Base-by-base conservation (phyloP, 2,113 vertebrate species). In the Leuciscus idus region DNA sequence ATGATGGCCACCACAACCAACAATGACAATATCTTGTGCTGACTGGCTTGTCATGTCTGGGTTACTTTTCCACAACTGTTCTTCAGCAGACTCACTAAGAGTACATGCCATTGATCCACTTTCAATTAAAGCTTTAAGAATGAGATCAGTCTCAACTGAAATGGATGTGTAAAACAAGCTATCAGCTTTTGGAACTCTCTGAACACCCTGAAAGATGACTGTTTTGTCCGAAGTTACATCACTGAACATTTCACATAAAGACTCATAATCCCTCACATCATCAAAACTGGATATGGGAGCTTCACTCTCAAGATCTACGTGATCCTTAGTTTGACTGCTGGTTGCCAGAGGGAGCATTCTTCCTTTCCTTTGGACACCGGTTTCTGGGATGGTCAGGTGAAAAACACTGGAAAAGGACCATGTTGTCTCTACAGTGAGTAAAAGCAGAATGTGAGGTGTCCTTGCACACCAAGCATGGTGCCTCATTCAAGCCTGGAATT, bases 251-350 rank as follows among this genome's bases (percentile, higher is more conserved):
- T 50, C 33, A 33, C 80, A 28, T 15, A 46, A 46, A 10, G 64
- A 26, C 23, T 80, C 62, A 33, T 12, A 28, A 70, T 85, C 2
- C 30, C 21, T 33, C 1, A n/a, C 4, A 33, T 81, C 36, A 12
- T 43, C 36, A 36, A 19, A 62, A 46, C 19, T 64, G 33, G 39
- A 62, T 43, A 17, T 79, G 30, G 85, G 62, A 73, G 85, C 33
- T 13, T 13, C 76, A 81, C 50, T 50, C 19, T 66, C 28, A 66
- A 13, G 46, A 86, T 86, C 76, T 81, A 78, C 6, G 23, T 61
- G 50, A 52, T 79, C 77, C 85, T 89, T 36, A 82, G 83, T 91
- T 91, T 89, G 62, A 84, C 81, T 83, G 84, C 78, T 88, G 87
- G 2, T 15, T 72, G 33, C 8, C 1, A 15, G 5, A 1, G 3